Percentiles rank a stretch among this genome's conserved stretches.
Conservation (phyloP, 2,888 invertebrate species). For the Bedellia somnulentella region DNA sequence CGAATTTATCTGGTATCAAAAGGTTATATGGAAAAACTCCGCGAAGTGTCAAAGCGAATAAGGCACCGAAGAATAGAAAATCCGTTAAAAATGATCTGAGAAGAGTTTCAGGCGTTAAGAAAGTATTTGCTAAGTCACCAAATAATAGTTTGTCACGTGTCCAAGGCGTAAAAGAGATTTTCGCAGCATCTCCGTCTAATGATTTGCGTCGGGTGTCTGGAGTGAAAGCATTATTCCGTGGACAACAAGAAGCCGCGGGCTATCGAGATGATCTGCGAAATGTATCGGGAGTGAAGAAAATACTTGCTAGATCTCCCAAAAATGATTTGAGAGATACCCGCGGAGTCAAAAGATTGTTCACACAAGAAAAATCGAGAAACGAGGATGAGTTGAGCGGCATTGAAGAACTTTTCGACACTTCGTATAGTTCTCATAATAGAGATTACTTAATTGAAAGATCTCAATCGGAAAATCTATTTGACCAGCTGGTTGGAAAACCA, state of each 20-base stretch:
- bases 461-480: conserved; percentile 21
- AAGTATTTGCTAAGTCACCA: conserved; percentile 21
- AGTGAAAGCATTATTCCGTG: conserved; percentile 21
- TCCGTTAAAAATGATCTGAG: conserved; percentile 25
- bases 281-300: conserved; percentile 31
- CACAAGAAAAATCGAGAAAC: conserved; percentile 12
- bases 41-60: conserved; percentile 23
- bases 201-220: conserved; percentile 31
- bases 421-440: conserved; percentile 13
- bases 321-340: conserved; percentile 31
- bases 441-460: conserved; percentile 12
- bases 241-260: conserved; percentile 12
- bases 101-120: conserved; percentile 21
- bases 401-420: conserved; percentile 27
- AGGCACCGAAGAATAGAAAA: conserved; percentile 22
- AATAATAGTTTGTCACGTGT: conserved; percentile 34
- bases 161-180: conserved; percentile 30
- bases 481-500: conserved; percentile 25
- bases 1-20: conserved; percentile 23
- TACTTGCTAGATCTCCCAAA: conserved; percentile 19
- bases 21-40: conserved; percentile 25
- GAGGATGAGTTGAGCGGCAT: conserved; percentile 32
- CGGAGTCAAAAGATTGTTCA: conserved; percentile 26
- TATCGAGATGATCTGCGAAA: conserved; percentile 29
- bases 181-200: conserved; percentile 25